A percentile compares a stretch with the other conserved stretches of the same genome.
Conservation (phyloP, 2,797 vertebrate genomes). For the Scarus forsteni region DNA sequence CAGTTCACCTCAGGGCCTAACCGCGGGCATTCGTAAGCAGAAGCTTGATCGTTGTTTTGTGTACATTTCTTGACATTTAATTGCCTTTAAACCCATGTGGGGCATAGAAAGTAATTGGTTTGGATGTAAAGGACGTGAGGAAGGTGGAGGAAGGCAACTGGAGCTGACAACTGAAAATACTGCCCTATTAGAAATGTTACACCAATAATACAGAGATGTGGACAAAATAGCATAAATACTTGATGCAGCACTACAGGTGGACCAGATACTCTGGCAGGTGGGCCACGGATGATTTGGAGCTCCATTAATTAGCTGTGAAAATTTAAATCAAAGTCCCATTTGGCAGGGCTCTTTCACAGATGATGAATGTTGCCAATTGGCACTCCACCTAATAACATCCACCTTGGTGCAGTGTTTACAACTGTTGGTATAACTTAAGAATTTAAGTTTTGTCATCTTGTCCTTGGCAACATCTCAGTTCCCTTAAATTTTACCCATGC, state of each 20-base stretch:
- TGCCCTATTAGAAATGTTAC: constrained; percentile 48
- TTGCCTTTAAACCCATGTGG: constrained; percentile 65
- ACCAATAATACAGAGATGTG: constrained; percentile 24
- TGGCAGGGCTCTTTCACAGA: constrained; percentile 37
- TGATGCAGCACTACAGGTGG: constrained; percentile 48
- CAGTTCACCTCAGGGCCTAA: constrained; percentile 52
- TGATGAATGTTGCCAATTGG: constrained; percentile 50
- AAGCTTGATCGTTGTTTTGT: constrained; percentile 59
- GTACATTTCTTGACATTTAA: constrained; percentile 65
- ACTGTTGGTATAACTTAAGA: constrained; percentile 19
- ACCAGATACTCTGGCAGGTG: constrained; percentile 17
- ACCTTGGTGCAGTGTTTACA: constrained; percentile 23
- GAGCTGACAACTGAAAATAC: constrained; percentile 56
- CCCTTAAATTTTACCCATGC: too few relatives aligned
- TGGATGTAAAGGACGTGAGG: constrained; percentile 45
- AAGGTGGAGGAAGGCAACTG: constrained; percentile 38
- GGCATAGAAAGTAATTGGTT: constrained; percentile 61
- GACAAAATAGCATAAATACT: constrained; percentile 37
- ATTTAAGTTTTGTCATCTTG: background rate
- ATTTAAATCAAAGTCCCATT: constrained; percentile 44
- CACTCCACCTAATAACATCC: constrained; percentile 30
- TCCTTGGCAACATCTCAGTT: constrained; percentile 4
- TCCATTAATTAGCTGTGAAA: constrained; percentile 27
- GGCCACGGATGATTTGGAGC: constrained; percentile 42
- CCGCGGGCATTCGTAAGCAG: constrained; percentile 55